Conservation (phyloP, 2,113 vertebrate species). For the Xiphias gladius region DNA sequence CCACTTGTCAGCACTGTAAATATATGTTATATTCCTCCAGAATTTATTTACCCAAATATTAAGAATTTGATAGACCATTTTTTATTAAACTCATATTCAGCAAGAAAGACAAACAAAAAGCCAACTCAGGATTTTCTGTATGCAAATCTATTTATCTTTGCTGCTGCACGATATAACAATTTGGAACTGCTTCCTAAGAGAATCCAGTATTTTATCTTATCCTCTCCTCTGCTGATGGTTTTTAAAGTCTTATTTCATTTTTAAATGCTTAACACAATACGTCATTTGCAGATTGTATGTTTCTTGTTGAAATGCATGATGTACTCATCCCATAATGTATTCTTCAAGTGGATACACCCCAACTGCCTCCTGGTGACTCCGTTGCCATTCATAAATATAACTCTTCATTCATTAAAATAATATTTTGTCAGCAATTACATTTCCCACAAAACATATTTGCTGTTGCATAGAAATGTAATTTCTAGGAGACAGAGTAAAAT, state of each 20-base stretch:
- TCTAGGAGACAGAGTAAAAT: neutral
- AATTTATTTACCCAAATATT: constrained; percentile 28
- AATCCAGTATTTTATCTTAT: neutral
- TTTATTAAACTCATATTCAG: constrained; percentile 34
- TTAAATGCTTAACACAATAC: neutral
- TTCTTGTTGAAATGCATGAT: neutral
- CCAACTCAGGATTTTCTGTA: constrained; percentile 31
- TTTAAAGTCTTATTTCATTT: neutral
- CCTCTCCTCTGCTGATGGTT: neutral
- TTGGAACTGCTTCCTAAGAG: neutral
- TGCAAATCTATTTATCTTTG: constrained; percentile 21
- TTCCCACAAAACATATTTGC: neutral
- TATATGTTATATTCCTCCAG: neutral
- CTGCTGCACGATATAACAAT: constrained; percentile 2
- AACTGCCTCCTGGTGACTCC: no score
- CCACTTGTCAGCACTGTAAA: constrained; percentile 22
- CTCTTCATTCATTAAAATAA: no score
- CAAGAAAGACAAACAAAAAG: constrained; percentile 28
- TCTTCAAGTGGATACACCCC: no score
- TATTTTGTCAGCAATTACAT: no score
- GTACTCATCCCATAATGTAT: neutral
- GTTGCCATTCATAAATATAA: no score
- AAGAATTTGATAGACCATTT: constrained; percentile 1
- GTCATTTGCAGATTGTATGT: neutral
- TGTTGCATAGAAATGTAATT: neutral